Conservation (phyloP, 2,888 invertebrate species). For the Drosophila mimetica region DNA sequence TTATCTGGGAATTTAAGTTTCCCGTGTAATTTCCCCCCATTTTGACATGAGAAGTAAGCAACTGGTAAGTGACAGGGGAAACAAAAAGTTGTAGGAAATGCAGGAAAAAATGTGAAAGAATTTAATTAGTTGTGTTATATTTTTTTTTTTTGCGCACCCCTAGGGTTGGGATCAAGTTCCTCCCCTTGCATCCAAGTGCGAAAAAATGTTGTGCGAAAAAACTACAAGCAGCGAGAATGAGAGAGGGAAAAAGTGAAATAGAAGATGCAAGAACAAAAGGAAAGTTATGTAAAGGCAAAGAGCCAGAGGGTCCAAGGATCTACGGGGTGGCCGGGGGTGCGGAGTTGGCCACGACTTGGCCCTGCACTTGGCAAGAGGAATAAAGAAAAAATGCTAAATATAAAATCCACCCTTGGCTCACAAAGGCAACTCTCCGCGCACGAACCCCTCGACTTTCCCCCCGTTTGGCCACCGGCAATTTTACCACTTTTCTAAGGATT, state of each 20-base stretch:
- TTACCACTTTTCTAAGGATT: slow-evolving; percentile 78
- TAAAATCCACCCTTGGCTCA: slow-evolving; percentile 66
- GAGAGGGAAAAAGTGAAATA: slow-evolving; percentile 3
- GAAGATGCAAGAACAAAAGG: slow-evolving; percentile 63
- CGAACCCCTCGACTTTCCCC: slow-evolving; percentile 4
- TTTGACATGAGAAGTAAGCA: slow-evolving; percentile 16
- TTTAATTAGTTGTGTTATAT: slow-evolving; percentile 37
- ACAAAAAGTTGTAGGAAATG: slow-evolving; percentile 14
- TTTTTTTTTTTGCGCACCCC: slow-evolving; percentile 23
- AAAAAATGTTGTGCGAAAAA: slow-evolving; percentile 50
- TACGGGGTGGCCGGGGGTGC: slow-evolving; percentile 9
- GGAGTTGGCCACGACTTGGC: slow-evolving; percentile 36
- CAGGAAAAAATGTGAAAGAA: slow-evolving; percentile 52
- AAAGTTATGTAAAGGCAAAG: slow-evolving; percentile 42
- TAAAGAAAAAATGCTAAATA: slow-evolving; percentile 11
- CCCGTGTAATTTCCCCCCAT: slow-evolving; percentile 26
- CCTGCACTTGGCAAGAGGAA: slow-evolving; percentile 56
- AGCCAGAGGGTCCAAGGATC: slow-evolving; percentile 12
- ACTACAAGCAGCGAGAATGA: slow-evolving; percentile 41
- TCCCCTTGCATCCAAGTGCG: slow-evolving; percentile 53
- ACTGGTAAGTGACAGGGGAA: slow-evolving; percentile 26
- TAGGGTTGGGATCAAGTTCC: slow-evolving; percentile 42
- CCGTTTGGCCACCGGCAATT: slow-evolving; percentile 62
- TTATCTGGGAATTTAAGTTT: slow-evolving; percentile 43
- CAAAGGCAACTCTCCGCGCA: slow-evolving; percentile 27